Evolutionary conservation across 2,113 vertebrate genomes (phyloP).

Genomic region (Desmodus rotundus): DNA sequence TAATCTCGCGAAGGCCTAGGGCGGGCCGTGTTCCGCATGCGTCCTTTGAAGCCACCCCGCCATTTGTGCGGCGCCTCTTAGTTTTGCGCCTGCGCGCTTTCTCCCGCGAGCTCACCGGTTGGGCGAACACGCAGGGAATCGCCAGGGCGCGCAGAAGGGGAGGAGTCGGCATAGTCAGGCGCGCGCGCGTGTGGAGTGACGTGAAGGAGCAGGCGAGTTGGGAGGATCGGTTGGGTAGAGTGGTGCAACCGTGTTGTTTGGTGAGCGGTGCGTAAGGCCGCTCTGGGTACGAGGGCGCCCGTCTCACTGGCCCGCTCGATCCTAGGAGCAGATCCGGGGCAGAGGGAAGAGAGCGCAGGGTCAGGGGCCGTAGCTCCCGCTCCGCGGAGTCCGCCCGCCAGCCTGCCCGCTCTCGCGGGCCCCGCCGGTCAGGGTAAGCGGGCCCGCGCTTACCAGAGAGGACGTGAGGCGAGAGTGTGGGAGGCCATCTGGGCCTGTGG

Average conservation of each 20-base stretch:
- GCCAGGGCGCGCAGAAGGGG: conserved; percentile 22
- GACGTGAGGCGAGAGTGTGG: neutral
- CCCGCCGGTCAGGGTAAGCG: conserved; percentile 47
- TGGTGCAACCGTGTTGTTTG: neutral
- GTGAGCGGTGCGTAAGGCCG: neutral
- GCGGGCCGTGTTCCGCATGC: neutral
- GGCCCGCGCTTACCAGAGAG: neutral
- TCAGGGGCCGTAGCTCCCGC: neutral
- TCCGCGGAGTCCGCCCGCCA: neutral
- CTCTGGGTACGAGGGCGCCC: conserved; percentile 19
- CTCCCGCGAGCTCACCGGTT: neutral
- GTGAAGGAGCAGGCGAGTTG: conserved; percentile 56
- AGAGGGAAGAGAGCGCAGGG: conserved; percentile 21
- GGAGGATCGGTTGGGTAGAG: conserved; percentile 52
- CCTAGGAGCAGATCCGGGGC: conserved; percentile 54
- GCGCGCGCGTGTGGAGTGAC: neutral
- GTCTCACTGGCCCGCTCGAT: neutral
- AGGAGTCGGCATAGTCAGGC: neutral
- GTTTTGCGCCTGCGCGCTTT: conserved; percentile 45
- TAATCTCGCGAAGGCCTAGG: neutral
- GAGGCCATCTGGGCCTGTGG: neutral
- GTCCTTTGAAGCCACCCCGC: neutral
- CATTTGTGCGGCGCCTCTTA: neutral
- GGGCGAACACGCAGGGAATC: neutral
- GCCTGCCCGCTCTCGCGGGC: neutral